phyloP scores from a whole-genome alignment of 2,888 invertebrate species.

The Synergus umbraculus region DNA sequence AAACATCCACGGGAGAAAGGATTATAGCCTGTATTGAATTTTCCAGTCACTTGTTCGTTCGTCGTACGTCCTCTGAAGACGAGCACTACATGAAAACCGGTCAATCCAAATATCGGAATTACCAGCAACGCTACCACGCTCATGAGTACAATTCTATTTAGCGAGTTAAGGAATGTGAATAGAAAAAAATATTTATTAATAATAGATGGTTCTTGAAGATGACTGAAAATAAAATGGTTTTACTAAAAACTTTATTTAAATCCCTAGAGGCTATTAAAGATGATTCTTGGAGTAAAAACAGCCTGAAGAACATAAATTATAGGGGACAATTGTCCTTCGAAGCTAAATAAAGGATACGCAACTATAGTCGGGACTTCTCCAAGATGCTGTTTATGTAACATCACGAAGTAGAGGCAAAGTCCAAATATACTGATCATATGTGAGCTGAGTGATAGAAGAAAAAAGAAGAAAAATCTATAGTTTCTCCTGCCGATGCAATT shows the following conservation, averaged over 20 bases:
- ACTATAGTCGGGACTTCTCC: slow-evolving; percentile 89
- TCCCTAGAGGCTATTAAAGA: slow-evolving; percentile 27
- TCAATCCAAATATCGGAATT: slow-evolving; percentile 98
- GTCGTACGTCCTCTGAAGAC: slow-evolving; percentile 98
- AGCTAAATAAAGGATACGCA: slow-evolving; percentile 85
- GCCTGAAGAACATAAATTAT: slow-evolving; percentile 33
- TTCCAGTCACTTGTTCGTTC: slow-evolving; percentile 99
- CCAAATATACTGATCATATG: slow-evolving; percentile 99
- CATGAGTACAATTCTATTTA: slow-evolving; percentile 91
- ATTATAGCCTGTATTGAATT: slow-evolving; percentile 99
- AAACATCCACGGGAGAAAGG: slow-evolving; percentile 98
- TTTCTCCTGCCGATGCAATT: slow-evolving; percentile 98
- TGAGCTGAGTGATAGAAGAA: slow-evolving; percentile 95
- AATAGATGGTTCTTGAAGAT: not conserved
- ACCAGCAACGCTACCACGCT: slow-evolving; percentile 93
- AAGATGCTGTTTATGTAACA: slow-evolving; percentile 89
- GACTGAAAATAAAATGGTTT: not conserved
- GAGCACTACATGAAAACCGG: slow-evolving; percentile 98
- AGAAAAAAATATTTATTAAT: slow-evolving; percentile 3
- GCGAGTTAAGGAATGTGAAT: slow-evolving; percentile 63
- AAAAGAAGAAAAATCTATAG: slow-evolving; percentile 99
- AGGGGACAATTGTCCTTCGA: slow-evolving; percentile 23
- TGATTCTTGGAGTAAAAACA: slow-evolving; percentile 19
- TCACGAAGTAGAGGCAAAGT: slow-evolving; percentile 94
- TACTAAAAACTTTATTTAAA: not conserved